A percentile compares a stretch with the other conserved stretches of the same genome.
These are phyloP conservation scores for Sparidentex hasta DNA, from an alignment of 2,797 vertebrate species.

Conservation along the genomic window DNA sequence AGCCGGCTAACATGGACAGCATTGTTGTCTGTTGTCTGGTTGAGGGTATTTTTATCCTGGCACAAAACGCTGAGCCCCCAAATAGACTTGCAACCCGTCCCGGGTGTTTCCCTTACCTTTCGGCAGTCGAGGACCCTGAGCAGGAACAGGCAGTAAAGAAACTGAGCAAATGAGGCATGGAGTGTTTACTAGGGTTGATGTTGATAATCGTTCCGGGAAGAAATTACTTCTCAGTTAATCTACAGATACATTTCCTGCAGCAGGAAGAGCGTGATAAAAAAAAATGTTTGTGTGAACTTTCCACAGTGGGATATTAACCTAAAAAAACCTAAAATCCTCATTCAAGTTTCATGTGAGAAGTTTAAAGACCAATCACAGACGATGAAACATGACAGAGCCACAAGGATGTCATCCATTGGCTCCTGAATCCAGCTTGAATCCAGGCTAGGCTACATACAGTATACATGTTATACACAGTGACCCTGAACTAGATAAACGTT, in stretches of 20 bases:
- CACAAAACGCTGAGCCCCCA: conserved; percentile 1
- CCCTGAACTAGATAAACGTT: not conserved
- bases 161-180: conserved; percentile 24
- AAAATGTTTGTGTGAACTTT: conserved; percentile 9
- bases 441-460: not conserved
- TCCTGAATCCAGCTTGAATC: not conserved
- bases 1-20: conserved; percentile 45
- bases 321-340: not conserved
- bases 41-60: conserved; percentile 47
- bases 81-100: conserved; percentile 34
- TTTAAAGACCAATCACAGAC: too few species aligned
- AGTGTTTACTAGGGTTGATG: conserved; percentile 20
- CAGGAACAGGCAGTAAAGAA: not conserved
- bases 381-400: too few species aligned
- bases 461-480: not conserved
- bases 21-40: conserved; percentile 51
- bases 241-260: conserved; percentile 31
- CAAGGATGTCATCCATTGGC: too few species aligned
- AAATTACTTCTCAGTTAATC: conserved; percentile 27
- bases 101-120: conserved; percentile 37
- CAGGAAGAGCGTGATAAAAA: conserved; percentile 1
- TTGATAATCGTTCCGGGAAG: conserved; percentile 41
- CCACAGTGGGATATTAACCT: not conserved
- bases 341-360: not conserved
- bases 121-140: not conserved